Conservation (phyloP, 2,888 invertebrate genomes). For the Microplitis deprimator region DNA sequence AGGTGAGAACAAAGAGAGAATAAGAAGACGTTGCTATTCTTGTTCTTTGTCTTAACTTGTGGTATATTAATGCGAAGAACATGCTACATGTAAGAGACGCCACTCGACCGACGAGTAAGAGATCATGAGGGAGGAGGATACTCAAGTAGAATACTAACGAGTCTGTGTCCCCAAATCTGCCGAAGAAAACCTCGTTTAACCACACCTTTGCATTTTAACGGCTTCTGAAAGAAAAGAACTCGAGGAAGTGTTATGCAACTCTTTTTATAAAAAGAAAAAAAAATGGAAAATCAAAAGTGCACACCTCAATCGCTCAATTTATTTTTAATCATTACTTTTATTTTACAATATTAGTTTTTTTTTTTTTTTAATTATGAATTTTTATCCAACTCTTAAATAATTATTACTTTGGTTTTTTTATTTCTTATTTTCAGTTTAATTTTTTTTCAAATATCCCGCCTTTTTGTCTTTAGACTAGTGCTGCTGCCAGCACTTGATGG, state of each 20-base stretch:
- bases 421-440: too few species aligned
- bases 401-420: too few species aligned
- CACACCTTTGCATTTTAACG: conserved; percentile 70
- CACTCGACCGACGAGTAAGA: conserved; percentile 27
- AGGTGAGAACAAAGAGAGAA: conserved; percentile 46
- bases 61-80: conserved; percentile 71
- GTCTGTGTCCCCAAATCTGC: conserved; percentile 63
- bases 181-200: conserved; percentile 64
- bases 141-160: conserved; percentile 67
- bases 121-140: conserved; percentile 41
- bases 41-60: conserved; percentile 70
- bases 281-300: not conserved
- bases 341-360: too few species aligned
- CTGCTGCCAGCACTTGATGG: too few species aligned
- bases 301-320: too few species aligned
- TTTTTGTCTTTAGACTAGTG: too few species aligned
- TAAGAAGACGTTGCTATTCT: conserved; percentile 54
- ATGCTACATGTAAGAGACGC: conserved; percentile 61
- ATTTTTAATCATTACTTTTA: too few species aligned
- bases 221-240: conserved; percentile 53
- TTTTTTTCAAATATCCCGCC: too few species aligned
- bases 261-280: conserved; percentile 9
- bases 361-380: too few species aligned
- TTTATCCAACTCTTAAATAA: too few species aligned
- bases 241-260: conserved; percentile 49